phyloP scores from a whole-genome alignment of 2,888 invertebrate genomes.

The Rhingia campestris region DNA sequence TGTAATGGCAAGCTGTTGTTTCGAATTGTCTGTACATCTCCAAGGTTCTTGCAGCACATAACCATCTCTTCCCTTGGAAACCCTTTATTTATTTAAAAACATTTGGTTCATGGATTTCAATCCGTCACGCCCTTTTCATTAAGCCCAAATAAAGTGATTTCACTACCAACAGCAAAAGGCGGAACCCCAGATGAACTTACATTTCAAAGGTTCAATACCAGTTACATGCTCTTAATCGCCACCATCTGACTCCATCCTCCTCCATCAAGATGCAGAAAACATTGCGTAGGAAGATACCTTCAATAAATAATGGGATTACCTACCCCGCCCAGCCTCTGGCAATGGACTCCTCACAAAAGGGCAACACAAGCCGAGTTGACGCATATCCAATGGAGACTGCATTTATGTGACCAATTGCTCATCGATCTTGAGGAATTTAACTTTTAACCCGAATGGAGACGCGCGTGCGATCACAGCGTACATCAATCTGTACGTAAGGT shows the following conservation, averaged over 20 bases:
- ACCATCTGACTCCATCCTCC: background rate
- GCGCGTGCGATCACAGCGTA: background rate
- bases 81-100: too few species aligned
- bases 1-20: too few species aligned
- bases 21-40: too few species aligned
- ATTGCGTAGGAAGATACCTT: background rate
- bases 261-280: conserved; percentile 8
- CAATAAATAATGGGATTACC: conserved; percentile 34
- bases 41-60: too few species aligned
- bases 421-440: conserved; percentile 38
- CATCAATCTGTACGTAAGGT: conserved; percentile 13
- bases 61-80: too few species aligned
- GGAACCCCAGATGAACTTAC: background rate
- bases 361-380: background rate
- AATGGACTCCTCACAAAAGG: conserved; percentile 23
- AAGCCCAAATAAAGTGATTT: background rate
- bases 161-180: background rate
- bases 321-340: conserved; percentile 1
- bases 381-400: conserved; percentile 21
- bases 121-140: conserved; percentile 10
- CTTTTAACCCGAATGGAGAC: conserved; percentile 40
- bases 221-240: background rate
- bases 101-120: background rate
- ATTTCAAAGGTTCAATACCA: background rate
- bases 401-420: conserved; percentile 36